Evolutionary conservation across 2,888 invertebrate species (phyloP).

Genomic region (Cataglyphis rosenhaueri): DNA sequence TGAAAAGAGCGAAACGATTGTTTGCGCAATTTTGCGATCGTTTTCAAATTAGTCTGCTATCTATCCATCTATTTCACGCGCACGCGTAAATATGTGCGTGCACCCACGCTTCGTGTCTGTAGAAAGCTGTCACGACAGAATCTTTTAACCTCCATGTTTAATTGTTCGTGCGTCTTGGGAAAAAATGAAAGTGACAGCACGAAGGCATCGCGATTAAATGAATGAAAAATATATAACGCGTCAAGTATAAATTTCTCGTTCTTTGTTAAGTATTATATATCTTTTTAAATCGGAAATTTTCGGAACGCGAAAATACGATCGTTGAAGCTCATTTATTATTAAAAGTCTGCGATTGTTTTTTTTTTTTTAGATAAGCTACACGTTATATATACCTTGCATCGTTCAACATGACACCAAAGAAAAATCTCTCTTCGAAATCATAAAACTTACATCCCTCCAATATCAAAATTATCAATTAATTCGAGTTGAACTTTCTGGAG

Average conservation of each 20-base stretch:
- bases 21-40: background rate
- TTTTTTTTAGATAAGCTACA: background rate
- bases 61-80: background rate
- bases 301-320: background rate
- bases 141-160: slow-evolving; percentile 49
- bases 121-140: background rate
- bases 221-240: slow-evolving; percentile 5
- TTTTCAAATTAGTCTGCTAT: background rate
- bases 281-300: background rate
- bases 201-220: background rate
- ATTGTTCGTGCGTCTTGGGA: slow-evolving; percentile 16
- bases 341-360: background rate
- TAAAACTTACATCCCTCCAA: background rate
- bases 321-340: background rate
- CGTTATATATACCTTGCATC: background rate
- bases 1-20: background rate
- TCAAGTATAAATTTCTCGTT: background rate
- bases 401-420: background rate
- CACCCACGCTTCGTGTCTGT: background rate
- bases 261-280: background rate
- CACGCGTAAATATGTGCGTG: background rate
- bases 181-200: slow-evolving; percentile 36
- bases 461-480: background rate
- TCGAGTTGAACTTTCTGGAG: background rate
- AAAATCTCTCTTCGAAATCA: background rate